phyloP scores from a whole-genome alignment of 2,888 invertebrate genomes.

The Lapara coniferarum region DNA sequence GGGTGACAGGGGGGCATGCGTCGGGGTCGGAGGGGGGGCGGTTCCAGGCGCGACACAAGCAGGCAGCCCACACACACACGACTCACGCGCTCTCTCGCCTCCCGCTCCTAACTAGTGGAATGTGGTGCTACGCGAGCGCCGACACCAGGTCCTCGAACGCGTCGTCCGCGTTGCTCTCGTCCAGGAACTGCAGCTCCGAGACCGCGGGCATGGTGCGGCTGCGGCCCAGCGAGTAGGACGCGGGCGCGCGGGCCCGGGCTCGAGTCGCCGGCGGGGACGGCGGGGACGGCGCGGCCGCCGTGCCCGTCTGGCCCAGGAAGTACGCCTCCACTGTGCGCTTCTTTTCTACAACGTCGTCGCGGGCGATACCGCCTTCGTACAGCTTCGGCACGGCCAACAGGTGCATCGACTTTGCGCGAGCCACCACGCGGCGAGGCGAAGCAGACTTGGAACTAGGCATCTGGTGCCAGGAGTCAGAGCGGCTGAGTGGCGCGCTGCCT shows the following conservation, averaged over 20 bases:
- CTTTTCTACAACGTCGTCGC: slow-evolving; percentile 87
- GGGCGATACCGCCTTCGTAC: slow-evolving; percentile 90
- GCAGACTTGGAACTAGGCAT: slow-evolving; percentile 72
- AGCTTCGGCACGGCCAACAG: slow-evolving; percentile 89
- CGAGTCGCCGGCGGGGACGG: slow-evolving; percentile 44
- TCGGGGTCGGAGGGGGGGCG: slow-evolving; percentile 43
- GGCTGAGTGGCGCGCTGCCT: slow-evolving; percentile 65
- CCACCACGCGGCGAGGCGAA: slow-evolving; percentile 72
- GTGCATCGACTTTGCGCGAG: slow-evolving; percentile 89
- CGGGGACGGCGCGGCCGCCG: slow-evolving; percentile 49
- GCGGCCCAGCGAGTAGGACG: slow-evolving; percentile 84
- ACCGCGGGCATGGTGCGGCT: slow-evolving; percentile 91
- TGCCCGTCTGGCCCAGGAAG: slow-evolving; percentile 74
- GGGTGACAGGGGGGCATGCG: slow-evolving; percentile 39
- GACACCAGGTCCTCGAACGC: slow-evolving; percentile 94
- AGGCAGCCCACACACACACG: slow-evolving; percentile 80
- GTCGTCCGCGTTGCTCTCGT: slow-evolving; percentile 93
- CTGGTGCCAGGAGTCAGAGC: slow-evolving; percentile 93
- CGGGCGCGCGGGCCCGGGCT: slow-evolving; percentile 65
- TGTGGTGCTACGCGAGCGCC: slow-evolving; percentile 79
- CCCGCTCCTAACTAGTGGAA: slow-evolving; percentile 77
- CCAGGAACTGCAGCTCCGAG: slow-evolving; percentile 85
- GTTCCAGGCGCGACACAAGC: slow-evolving; percentile 64
- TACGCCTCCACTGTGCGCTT: slow-evolving; percentile 89
- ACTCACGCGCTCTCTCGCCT: slow-evolving; percentile 81